phyloP scores from a whole-genome alignment of 2,888 invertebrate species.

The Resseliella maxima region DNA sequence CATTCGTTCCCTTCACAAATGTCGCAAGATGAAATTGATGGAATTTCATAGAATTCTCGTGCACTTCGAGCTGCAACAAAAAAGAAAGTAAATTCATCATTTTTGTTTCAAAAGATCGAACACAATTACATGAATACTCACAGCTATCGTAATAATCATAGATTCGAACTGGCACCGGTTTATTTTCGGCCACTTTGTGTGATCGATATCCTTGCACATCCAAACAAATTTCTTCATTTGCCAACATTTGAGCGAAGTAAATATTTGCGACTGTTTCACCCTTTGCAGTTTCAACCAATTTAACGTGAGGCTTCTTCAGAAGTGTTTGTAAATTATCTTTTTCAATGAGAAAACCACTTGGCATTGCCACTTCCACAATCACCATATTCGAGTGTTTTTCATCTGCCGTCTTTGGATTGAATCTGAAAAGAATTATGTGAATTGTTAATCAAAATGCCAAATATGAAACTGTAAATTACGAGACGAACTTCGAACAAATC shows the following conservation, averaged over 20 bases:
- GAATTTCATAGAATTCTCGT: constrained; percentile 82
- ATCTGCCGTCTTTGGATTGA: constrained; percentile 60
- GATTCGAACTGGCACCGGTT: constrained; percentile 85
- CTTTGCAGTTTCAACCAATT: constrained; percentile 76
- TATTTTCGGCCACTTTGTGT: constrained; percentile 86
- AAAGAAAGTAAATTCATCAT: constrained; percentile 36
- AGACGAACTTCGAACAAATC: constrained; percentile 77
- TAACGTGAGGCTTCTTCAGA: constrained; percentile 62
- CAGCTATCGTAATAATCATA: constrained; percentile 94
- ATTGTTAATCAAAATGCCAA: neutral
- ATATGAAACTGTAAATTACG: neutral
- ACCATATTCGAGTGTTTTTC: constrained; percentile 82
- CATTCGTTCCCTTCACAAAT: constrained; percentile 78
- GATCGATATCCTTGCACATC: constrained; percentile 62
- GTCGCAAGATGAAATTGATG: constrained; percentile 80
- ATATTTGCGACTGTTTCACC: constrained; percentile 75
- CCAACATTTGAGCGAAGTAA: constrained; percentile 77
- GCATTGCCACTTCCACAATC: constrained; percentile 88
- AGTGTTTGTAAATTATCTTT: neutral
- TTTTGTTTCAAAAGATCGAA: no score
- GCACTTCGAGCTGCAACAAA: constrained; percentile 77
- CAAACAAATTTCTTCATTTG: constrained; percentile 57
- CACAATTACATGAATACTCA: constrained; percentile 71
- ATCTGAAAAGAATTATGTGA: neutral
- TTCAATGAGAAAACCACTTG: constrained; percentile 79